Percentiles rank a stretch among this genome's conserved stretches.
Conservation (phyloP, 2,888 invertebrate species). For the Idaea dimidiata region DNA sequence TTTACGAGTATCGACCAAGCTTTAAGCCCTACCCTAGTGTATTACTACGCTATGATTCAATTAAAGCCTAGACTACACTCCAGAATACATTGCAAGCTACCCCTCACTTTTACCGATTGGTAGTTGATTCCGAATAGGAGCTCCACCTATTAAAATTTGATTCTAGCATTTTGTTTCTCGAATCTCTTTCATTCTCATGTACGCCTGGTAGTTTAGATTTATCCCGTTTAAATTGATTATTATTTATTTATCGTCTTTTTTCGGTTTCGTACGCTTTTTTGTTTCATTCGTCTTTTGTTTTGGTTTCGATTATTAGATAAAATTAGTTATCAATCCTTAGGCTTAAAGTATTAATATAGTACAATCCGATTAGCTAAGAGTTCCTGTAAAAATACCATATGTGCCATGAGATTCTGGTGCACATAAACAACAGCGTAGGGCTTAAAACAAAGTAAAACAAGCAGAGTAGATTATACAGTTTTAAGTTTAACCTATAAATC, state of each 20-base stretch:
- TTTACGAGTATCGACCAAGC: constrained; percentile 42
- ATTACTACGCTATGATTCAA: constrained; percentile 64
- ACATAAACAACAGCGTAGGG: too few relatives aligned
- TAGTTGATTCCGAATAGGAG: not conserved
- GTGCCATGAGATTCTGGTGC: too few relatives aligned
- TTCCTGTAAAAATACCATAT: too few relatives aligned
- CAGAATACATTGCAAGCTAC: constrained; percentile 43
- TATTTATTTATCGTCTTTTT: not conserved
- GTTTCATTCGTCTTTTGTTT: too few relatives aligned
- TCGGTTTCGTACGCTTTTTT: too few relatives aligned
- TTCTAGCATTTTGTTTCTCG: not conserved
- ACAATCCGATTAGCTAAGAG: too few relatives aligned
- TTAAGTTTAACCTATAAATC: too few relatives aligned
- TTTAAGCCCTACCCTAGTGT: constrained; percentile 52
- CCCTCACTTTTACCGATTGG: constrained; percentile 30
- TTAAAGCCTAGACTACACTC: constrained; percentile 63
- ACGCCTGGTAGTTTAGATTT: not conserved
- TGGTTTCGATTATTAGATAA: too few relatives aligned
- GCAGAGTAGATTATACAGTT: too few relatives aligned
- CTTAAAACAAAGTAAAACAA: too few relatives aligned
- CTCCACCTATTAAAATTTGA: not conserved
- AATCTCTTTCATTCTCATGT: not conserved
- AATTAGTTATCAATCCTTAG: too few relatives aligned
- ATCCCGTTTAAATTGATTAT: not conserved
- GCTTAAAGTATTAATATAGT: too few relatives aligned